These are phyloP conservation scores for Dendrolimus kikuchii DNA, from an alignment of 1,140 invertebrate species.

Conservation along the genomic window DNA sequence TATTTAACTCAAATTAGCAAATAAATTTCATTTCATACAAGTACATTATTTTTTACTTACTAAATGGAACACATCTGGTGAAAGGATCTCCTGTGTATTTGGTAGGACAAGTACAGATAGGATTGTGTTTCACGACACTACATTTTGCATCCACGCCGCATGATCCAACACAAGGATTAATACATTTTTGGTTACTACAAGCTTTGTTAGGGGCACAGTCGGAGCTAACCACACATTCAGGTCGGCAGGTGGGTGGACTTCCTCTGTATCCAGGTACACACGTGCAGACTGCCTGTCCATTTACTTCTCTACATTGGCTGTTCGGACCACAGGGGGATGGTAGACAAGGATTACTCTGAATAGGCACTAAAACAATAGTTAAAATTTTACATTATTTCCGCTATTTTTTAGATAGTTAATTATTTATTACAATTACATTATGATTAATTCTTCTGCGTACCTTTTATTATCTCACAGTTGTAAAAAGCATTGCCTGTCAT, in stretches of 20 bases:
- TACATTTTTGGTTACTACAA: constrained; percentile 76
- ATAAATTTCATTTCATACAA: neutral
- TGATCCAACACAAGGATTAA: constrained; percentile 76
- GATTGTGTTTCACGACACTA: constrained; percentile 76
- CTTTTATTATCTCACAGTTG: constrained; percentile 53
- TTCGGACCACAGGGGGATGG: constrained; percentile 77
- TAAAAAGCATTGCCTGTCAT: constrained; percentile 78
- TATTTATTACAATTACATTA: constrained; percentile 1
- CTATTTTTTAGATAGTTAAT: neutral
- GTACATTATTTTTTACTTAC: constrained; percentile 48
- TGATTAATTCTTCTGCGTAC: constrained; percentile 19
- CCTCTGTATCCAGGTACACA: constrained; percentile 77
- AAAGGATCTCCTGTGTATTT: constrained; percentile 78
- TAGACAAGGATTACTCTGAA: constrained; percentile 68
- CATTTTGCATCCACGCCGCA: constrained; percentile 78
- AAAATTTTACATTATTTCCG: neutral
- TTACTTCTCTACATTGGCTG: constrained; percentile 75
- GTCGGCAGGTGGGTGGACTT: constrained; percentile 75
- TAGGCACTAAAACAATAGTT: constrained; percentile 37
- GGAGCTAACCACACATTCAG: constrained; percentile 74
- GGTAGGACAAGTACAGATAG: constrained; percentile 76
- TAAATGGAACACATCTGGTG: constrained; percentile 71
- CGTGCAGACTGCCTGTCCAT: constrained; percentile 76
- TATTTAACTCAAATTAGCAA: too few relatives aligned
- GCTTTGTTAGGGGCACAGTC: constrained; percentile 73